Base-by-base conservation (phyloP, 2,888 invertebrate genomes). In the Plagodis dolabraria region DNA sequence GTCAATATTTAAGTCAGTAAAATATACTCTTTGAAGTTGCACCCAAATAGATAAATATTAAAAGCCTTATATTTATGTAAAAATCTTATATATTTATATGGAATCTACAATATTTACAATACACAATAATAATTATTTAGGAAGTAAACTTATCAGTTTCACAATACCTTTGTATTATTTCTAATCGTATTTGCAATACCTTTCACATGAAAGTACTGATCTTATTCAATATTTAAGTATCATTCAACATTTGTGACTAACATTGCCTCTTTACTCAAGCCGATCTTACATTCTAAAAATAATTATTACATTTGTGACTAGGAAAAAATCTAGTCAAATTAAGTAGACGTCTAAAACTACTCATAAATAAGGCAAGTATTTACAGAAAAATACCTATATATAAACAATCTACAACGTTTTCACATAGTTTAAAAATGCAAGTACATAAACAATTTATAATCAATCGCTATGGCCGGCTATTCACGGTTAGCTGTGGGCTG, bases 331-430 rank as follows among this genome's bases (percentile, higher is more conserved):
- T 92, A 92, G 92, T 89, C 92, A 74, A 79, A 76, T 83, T 81
- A 84, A 82, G 81, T 82, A 84, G 78, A 78, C 74, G 76, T 75
- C 46, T 10, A 78, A 82, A 82, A 72, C 77, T 84, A 83, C 76
- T 84, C 80, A 90, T 90, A 90, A 90, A 89, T 89, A 75, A 74
- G 72, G 76, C 73, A 90, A 88, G 87, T 84, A 92, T 91, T 89
- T 92, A 92, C 91, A 90, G 78, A 73, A 76, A 60, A 77, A 71
- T 79, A 75, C 75, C 76, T 81, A 83, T 83, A 83, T 84, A 83
- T 80, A 84, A 77, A 78, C 77, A 80, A 85, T 83, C 80, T 71
- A 73, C 82, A 81, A 78, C 74, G 77, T 80, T 76, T 81, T 79
- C 73, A 78, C 71, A 75, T 81, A 81, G 71, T 72, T 69, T 57